Percentiles rank a stretch among this genome's conserved stretches.
Conservation (phyloP, 2,797 vertebrate species). For the Hyperoplus lanceolatus region DNA sequence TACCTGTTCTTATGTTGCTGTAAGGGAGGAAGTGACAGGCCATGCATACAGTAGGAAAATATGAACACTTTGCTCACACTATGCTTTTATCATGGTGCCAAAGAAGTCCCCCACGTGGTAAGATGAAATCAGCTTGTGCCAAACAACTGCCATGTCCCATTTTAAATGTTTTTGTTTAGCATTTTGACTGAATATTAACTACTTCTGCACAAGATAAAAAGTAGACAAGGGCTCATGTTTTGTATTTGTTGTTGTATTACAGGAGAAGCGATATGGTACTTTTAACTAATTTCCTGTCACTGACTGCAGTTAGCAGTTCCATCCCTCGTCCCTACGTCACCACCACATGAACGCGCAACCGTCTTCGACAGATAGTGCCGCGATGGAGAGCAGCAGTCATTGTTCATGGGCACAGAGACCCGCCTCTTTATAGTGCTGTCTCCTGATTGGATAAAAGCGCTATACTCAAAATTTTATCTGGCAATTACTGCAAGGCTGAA, state of each 20-base stretch:
- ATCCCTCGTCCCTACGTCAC: no score
- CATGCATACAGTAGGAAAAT: not conserved
- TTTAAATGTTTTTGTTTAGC: not conserved
- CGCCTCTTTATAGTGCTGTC: no score
- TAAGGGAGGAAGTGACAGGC: conserved; percentile 24
- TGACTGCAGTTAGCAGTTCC: no score
- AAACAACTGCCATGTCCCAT: not conserved
- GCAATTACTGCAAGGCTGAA: no score
- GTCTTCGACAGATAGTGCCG: no score
- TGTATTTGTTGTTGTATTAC: not conserved
- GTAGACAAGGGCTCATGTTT: not conserved
- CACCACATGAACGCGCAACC: no score
- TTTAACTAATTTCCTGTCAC: no score
- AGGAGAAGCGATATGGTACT: no score
- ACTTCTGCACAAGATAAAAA: not conserved
- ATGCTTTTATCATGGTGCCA: conserved; percentile 19
- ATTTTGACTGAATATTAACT: not conserved
- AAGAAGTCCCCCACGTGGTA: not conserved
- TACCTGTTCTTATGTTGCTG: conserved; percentile 34
- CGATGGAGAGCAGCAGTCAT: no score
- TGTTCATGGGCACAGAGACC: no score
- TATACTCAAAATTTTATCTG: no score
- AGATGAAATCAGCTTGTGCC: conserved; percentile 23
- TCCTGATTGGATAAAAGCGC: no score
- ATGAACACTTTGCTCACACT: not conserved